A percentile compares a stretch with the other conserved stretches of the same genome.
Evolutionary conservation across 1,140 invertebrate genomes (phyloP).

Genomic region (Orius laevigatus): DNA sequence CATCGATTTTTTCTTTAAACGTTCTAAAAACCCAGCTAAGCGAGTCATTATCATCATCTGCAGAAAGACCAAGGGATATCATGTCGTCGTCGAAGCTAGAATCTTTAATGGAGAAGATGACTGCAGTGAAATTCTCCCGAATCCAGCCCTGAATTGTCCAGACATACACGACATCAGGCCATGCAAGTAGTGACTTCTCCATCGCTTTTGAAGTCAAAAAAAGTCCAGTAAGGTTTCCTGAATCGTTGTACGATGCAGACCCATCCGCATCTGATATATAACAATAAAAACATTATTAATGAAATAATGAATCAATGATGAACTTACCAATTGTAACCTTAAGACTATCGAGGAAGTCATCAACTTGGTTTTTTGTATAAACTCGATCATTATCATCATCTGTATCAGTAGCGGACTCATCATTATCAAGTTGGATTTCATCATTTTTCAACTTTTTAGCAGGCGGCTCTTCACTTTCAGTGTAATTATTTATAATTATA

Average conservation of each 20-base stretch:
- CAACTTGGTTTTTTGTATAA: no score
- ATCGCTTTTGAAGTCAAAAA: slow-evolving; percentile 3
- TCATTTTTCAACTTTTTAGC: no score
- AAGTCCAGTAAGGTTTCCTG: not conserved
- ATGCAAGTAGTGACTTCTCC: slow-evolving; percentile 3
- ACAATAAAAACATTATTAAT: not conserved
- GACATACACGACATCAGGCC: slow-evolving; percentile 1
- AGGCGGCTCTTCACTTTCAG: no score
- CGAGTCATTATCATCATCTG: slow-evolving; percentile 3
- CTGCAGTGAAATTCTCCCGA: not conserved
- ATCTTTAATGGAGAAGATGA: slow-evolving; percentile 3
- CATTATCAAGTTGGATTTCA: no score
- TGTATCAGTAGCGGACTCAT: no score
- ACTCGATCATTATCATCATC: no score
- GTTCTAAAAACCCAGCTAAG: slow-evolving; percentile 3
- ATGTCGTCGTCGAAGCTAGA: not conserved
- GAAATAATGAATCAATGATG: not conserved
- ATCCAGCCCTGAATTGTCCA: slow-evolving; percentile 4
- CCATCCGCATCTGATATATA: not conserved
- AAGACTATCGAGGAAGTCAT: no score
- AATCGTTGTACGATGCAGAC: not conserved
- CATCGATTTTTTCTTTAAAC: slow-evolving; percentile 1
- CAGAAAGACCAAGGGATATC: not conserved
- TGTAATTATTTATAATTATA: no score
- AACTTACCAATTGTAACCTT: no score